These are phyloP conservation scores for Pachyrhynchus sulphureomaculatus DNA, from an alignment of 1,140 invertebrate species.

Conservation along the genomic window DNA sequence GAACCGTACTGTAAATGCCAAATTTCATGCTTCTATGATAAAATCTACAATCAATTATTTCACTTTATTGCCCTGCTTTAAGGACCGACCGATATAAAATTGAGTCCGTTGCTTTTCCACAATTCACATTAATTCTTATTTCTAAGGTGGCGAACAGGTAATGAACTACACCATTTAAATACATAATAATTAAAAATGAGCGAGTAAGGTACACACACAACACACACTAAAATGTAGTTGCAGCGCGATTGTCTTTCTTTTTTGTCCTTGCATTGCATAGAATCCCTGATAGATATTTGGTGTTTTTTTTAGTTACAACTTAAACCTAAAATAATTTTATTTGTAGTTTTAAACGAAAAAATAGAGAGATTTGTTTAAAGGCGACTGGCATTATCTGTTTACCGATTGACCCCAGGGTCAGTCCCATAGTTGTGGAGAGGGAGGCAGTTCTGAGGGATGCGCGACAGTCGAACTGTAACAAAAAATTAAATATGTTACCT, in stretches of 20 bases:
- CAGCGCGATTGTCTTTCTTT: constrained; percentile 45
- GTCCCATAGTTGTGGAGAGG: constrained; percentile 97
- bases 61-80: too few relatives aligned
- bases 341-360: constrained; percentile 11
- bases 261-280: constrained; percentile 45
- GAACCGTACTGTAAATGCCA: too few relatives aligned
- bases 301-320: constrained; percentile 33
- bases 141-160: constrained; percentile 22
- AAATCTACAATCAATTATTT: too few relatives aligned
- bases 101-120: constrained; percentile 28
- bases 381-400: constrained; percentile 40
- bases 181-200: constrained; percentile 37
- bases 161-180: constrained; percentile 22
- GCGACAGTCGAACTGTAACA: constrained; percentile 92
- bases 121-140: constrained; percentile 19
- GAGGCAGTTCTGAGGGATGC: constrained; percentile 94
- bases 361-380: constrained; percentile 26
- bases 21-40: too few relatives aligned
- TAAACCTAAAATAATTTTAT: constrained; percentile 10
- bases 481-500: constrained; percentile 15
- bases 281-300: constrained; percentile 51
- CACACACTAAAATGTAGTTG: constrained; percentile 40
- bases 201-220: constrained; percentile 44
- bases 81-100: constrained; percentile 16
- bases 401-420: constrained; percentile 57